Conservation (phyloP, 1,140 invertebrate species). For the Solenopsis invicta region DNA sequence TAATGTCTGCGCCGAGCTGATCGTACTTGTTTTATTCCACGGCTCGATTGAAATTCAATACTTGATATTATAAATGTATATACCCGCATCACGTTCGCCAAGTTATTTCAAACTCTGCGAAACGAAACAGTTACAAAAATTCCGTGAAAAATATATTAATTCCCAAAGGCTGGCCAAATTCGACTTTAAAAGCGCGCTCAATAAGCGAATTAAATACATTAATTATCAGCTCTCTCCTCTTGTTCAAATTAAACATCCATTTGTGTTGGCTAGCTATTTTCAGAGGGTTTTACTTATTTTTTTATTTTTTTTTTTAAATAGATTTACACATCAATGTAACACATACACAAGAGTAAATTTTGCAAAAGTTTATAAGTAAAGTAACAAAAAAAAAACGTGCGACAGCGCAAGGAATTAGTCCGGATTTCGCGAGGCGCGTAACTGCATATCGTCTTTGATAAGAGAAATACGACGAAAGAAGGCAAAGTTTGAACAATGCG, state of each 20-base stretch:
- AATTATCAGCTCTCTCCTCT: not conserved
- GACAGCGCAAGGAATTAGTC: conserved; percentile 15
- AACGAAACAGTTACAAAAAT: conserved; percentile 7
- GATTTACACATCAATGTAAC: no score
- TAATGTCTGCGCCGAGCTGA: not conserved
- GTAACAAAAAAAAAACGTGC: not conserved
- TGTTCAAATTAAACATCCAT: not conserved
- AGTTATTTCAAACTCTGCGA: conserved; percentile 14
- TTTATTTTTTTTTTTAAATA: conserved; percentile 8
- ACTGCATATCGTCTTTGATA: conserved; percentile 15
- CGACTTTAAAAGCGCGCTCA: not conserved
- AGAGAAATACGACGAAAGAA: conserved; percentile 45
- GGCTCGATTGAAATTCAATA: conserved; percentile 16
- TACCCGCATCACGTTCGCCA: not conserved
- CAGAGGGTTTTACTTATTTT: not conserved
- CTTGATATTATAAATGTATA: conserved; percentile 36
- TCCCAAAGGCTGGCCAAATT: not conserved
- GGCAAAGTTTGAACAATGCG: conserved; percentile 31
- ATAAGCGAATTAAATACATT: not conserved
- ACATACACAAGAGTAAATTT: not conserved
- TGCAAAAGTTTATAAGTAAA: not conserved
- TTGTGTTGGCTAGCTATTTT: not conserved
- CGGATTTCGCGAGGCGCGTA: conserved; percentile 28
- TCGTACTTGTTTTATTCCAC: conserved; percentile 1
- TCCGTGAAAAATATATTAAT: not conserved